A percentile compares a stretch with the other conserved stretches of the same genome.
Evolutionary conservation across 2,113 vertebrate genomes (phyloP).

Genomic region (Clinocottus analis): DNA sequence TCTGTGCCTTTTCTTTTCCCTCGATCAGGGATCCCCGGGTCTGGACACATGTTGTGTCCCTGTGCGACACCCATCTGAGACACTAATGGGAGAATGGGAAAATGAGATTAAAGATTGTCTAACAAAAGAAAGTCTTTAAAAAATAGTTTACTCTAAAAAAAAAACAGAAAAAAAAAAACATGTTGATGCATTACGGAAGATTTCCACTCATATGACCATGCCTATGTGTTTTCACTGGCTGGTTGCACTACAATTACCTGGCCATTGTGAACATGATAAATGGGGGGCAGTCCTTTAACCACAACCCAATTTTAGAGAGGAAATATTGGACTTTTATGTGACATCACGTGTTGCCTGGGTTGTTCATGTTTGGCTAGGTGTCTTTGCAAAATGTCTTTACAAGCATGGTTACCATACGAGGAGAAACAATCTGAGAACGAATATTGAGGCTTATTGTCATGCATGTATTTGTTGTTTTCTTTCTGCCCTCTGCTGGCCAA

Average conservation of each 20-base stretch:
- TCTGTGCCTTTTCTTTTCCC: conserved; percentile 99
- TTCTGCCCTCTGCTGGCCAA: not conserved
- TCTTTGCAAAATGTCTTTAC: not conserved
- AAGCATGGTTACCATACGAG: not conserved
- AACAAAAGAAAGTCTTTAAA: not conserved
- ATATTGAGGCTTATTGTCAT: not conserved
- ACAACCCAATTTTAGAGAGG: not conserved
- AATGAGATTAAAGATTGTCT: not conserved
- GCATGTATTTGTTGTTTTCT: not conserved
- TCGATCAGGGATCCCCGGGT: conserved; percentile 96
- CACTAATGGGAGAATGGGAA: conserved; percentile 78
- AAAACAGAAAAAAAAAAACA: no score
- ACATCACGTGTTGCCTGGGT: not conserved
- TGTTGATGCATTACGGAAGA: not conserved
- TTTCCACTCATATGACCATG: not conserved
- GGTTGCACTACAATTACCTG: not conserved
- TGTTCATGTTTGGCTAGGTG: not conserved
- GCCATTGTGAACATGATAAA: not conserved
- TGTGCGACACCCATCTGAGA: conserved; percentile 99
- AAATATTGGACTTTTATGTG: not conserved
- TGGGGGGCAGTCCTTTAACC: not conserved
- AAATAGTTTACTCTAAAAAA: not conserved
- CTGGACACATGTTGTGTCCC: conserved; percentile 99
- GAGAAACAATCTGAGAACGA: not conserved
- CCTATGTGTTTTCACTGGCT: not conserved